Conservation (phyloP, 2,888 invertebrate genomes). For the Oasisia sp. region DNA sequence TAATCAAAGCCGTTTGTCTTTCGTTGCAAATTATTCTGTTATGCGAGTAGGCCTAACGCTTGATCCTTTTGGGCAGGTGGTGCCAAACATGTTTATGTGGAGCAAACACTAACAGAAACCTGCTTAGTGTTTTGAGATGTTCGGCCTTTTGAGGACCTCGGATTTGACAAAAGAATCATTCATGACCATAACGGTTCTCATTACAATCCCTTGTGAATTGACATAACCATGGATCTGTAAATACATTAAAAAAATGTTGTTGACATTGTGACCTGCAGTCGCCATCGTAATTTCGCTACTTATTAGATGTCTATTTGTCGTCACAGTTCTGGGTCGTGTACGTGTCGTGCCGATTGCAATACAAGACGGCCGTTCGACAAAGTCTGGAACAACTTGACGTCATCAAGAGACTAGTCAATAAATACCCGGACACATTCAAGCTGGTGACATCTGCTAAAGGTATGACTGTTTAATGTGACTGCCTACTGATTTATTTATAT, state of each 20-base stretch:
- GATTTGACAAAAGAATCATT: no score
- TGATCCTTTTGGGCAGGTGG: not conserved
- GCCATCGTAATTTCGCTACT: not conserved
- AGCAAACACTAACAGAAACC: not conserved
- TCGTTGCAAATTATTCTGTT: not conserved
- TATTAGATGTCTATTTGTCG: not conserved
- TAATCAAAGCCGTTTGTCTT: not conserved
- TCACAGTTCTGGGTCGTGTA: conserved; percentile 88
- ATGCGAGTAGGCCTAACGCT: no score
- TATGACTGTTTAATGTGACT: conserved; percentile 62
- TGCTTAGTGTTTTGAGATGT: no score
- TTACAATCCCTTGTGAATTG: no score
- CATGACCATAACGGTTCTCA: no score
- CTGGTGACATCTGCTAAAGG: conserved; percentile 78
- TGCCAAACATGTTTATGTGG: not conserved
- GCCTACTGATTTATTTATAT: not conserved
- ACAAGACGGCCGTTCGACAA: conserved; percentile 84
- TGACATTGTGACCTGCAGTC: not conserved
- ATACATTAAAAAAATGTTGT: no score
- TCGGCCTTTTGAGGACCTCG: no score
- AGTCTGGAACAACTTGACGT: conserved; percentile 88
- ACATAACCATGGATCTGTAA: no score
- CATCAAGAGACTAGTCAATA: conserved; percentile 82
- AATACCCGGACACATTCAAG: conserved; percentile 77
- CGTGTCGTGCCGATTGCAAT: conserved; percentile 83